These are phyloP conservation scores for Napeogenes sylphis DNA, from an alignment of 2,888 invertebrate genomes.

Conservation along the genomic window DNA sequence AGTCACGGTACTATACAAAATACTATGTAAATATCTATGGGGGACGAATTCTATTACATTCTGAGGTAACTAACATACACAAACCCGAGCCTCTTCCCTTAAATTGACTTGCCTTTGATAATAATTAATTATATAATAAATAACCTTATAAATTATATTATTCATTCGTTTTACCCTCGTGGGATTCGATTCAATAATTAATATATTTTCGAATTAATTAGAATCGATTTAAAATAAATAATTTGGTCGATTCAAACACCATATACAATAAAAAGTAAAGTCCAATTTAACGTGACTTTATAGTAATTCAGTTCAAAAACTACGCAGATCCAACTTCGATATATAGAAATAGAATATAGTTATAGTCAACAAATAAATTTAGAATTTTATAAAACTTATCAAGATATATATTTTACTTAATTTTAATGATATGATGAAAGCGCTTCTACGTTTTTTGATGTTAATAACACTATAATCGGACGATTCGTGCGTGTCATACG, in stretches of 20 bases:
- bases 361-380: slow-evolving; percentile 22
- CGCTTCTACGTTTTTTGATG: slow-evolving; percentile 40
- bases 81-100: slow-evolving; percentile 10
- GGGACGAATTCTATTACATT: slow-evolving; percentile 27
- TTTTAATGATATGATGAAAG: slow-evolving; percentile 73
- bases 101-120: slow-evolving; percentile 12
- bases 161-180: no score
- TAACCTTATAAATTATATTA: background rate
- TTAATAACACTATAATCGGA: background rate
- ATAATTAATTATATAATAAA: slow-evolving; percentile 10
- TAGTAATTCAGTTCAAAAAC: no score
- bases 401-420: slow-evolving; percentile 52
- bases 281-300: no score
- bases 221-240: no score
- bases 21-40: slow-evolving; percentile 8
- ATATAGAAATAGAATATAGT: slow-evolving; percentile 19
- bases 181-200: no score
- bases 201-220: no score
- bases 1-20: background rate
- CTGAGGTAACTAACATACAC: slow-evolving; percentile 26
- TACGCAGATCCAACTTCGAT: background rate
- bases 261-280: no score
- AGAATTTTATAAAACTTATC: slow-evolving; percentile 30
- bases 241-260: no score
- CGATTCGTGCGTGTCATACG: background rate